Evolutionary conservation across 2,888 invertebrate species (phyloP).

Genomic region (Athalia circularis): DNA sequence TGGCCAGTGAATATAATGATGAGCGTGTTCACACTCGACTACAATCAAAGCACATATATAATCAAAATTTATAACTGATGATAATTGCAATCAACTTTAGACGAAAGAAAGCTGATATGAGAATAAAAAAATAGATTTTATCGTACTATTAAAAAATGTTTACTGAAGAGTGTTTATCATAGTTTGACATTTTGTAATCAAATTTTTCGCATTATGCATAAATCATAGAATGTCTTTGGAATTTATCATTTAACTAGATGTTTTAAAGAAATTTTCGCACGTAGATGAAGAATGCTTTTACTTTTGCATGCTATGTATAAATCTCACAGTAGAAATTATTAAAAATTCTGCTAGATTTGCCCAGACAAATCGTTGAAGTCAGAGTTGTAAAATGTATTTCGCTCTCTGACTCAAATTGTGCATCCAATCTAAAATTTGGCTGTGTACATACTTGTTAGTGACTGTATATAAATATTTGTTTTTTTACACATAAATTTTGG

Average conservation of each 20-base stretch:
- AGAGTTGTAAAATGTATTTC: slow-evolving; percentile 27
- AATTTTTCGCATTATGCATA: too few species aligned
- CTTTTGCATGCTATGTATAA: slow-evolving; percentile 3
- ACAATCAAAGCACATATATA: slow-evolving; percentile 18
- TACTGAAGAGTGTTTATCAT: too few species aligned
- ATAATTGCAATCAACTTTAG: background rate
- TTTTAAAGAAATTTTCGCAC: slow-evolving; percentile 16
- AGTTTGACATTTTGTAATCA: too few species aligned
- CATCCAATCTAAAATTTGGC: slow-evolving; percentile 9
- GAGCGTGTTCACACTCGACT: background rate
- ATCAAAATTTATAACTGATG: slow-evolving; percentile 12
- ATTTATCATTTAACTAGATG: background rate
- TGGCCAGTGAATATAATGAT: slow-evolving; percentile 7
- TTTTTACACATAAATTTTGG: too few species aligned
- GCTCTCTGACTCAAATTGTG: background rate
- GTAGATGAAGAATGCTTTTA: slow-evolving; percentile 10
- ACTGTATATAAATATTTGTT: slow-evolving; percentile 9
- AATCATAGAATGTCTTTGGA: background rate
- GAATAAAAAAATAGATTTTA: too few species aligned
- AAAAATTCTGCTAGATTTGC: slow-evolving; percentile 41
- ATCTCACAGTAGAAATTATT: background rate
- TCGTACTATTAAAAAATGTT: too few species aligned
- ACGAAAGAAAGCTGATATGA: background rate
- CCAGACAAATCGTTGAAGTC: slow-evolving; percentile 18
- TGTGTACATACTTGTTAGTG: slow-evolving; percentile 20